Evolutionary conservation across 2,888 invertebrate species (phyloP), one percentile per base, ranked within the genome.

Genomic region (Ditula angustiorana): DNA sequence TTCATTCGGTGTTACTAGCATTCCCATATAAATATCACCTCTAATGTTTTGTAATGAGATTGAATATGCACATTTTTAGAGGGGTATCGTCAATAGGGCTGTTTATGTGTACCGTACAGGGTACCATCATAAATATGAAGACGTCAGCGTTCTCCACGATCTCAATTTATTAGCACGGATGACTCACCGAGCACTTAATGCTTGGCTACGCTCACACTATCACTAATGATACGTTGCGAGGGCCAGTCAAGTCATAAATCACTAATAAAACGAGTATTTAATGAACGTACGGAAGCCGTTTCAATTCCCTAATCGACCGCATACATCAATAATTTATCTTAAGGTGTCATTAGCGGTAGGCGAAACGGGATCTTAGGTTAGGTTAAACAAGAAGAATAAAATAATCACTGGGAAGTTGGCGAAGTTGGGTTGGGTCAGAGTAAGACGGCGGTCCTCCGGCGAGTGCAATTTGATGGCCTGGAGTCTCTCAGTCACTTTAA

Each of bases 261-360:
- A 59, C 57, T 41, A n/a, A 33, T 30, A n/a, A 56, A 64, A 63
- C 58, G 50, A 63, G 35, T 59, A 59, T 64, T 52, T 64, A 64
- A 64, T 64, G 52, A 53, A 37, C 47, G 35, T 5, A 64, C 59
- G 57, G 63, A 46, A 58, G 63, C 63, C 46, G 52, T 52, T 58
- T 21, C 8, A 28, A 21, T 30, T 8, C 26, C 16, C 47, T 63
- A 60, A 60, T 53, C 53, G 60, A 47, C 30, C 28, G 46, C 35
- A 41, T 41, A 46, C 46, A 35, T 46, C 28, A 16, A 53, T 64
- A 60, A 52, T 16, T 33, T 64, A 41, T 41, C 41, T 4, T 2
- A 19, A 41, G 41, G 19, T 41, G 19, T 41, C 7, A 37, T 16
- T 52, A 61, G 33, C 61, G 46, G 46, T 55, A 3, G 16, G 19